Percentiles rank a stretch among this genome's conserved stretches.
Conservation (phyloP, 2,113 vertebrate species). For the Trematocara unimaculatum region DNA sequence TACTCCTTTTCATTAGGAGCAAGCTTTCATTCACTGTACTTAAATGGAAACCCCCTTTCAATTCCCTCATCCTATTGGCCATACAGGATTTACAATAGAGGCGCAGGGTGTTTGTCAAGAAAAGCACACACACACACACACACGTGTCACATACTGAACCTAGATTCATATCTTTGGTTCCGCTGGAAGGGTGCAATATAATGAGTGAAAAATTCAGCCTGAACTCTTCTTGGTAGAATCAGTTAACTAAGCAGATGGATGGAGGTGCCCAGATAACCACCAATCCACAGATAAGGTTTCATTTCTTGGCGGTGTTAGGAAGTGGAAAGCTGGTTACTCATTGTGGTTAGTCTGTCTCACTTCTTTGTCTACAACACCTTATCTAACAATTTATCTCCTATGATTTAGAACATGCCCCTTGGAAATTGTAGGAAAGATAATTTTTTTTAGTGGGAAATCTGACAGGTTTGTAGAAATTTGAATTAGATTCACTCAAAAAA, state of each 20-base stretch:
- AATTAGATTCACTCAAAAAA: background rate
- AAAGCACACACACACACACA: rapidly evolving
- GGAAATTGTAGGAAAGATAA: background rate
- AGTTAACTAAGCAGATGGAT: background rate
- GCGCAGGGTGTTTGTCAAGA: background rate
- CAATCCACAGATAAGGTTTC: background rate
- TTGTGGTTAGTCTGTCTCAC: background rate
- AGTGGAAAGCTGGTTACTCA: background rate
- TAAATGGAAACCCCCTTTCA: constrained; percentile 43
- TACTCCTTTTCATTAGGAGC: constrained; percentile 58
- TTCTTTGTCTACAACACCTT: background rate
- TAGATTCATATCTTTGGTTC: background rate
- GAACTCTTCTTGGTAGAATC: background rate
- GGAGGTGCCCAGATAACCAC: background rate
- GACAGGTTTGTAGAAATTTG: background rate
- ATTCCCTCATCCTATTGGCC: constrained; percentile 27
- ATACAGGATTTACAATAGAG: constrained; percentile 2
- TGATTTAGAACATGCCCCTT: background rate
- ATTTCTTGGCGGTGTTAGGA: background rate
- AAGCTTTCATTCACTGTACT: constrained; percentile 51
- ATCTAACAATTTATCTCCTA: background rate
- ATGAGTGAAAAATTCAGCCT: background rate
- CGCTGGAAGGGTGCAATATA: background rate
- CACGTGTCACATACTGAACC: background rate
- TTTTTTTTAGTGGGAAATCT: background rate